These are phyloP conservation scores for Laupala kohalensis DNA, from an alignment of 1,140 invertebrate genomes.

Conservation along the genomic window DNA sequence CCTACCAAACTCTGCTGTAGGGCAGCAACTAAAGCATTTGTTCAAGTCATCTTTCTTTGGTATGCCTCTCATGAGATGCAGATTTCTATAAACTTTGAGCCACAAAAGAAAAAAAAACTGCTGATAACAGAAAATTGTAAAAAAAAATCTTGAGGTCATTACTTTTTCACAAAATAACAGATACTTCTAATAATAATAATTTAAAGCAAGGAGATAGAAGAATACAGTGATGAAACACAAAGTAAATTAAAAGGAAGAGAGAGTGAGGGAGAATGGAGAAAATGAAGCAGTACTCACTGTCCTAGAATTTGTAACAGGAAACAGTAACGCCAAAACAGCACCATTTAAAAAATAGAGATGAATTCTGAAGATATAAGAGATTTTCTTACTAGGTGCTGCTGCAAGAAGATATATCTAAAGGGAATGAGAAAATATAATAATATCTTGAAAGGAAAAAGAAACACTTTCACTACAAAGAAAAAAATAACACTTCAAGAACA, in stretches of 20 bases:
- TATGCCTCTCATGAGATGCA: neutral
- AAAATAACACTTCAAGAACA: no score
- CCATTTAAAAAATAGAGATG: conserved; percentile 86
- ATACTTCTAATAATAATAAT: conserved; percentile 4
- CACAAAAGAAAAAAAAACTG: conserved; percentile 1
- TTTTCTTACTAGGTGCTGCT: conserved; percentile 63
- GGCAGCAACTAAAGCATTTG: neutral
- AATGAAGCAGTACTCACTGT: conserved; percentile 51
- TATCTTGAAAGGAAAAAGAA: neutral
- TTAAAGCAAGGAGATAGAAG: conserved; percentile 10
- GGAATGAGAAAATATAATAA: neutral
- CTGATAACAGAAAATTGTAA: neutral
- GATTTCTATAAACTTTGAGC: neutral
- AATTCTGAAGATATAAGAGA: conserved; percentile 72
- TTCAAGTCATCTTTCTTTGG: neutral
- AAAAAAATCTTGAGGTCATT: no score
- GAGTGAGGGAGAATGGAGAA: neutral
- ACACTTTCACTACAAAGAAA: neutral
- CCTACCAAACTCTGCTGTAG: neutral
- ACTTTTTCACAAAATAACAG: conserved; percentile 11
- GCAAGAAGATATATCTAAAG: conserved; percentile 77
- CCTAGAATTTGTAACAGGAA: conserved; percentile 84
- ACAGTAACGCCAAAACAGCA: conserved; percentile 74
- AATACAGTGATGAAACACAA: conserved; percentile 8
- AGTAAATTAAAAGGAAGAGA: conserved; percentile 1